Percentiles rank a stretch among this genome's conserved stretches.
Evolutionary conservation across 2,113 vertebrate genomes (phyloP).

Genomic region (Thymallus thymallus): DNA sequence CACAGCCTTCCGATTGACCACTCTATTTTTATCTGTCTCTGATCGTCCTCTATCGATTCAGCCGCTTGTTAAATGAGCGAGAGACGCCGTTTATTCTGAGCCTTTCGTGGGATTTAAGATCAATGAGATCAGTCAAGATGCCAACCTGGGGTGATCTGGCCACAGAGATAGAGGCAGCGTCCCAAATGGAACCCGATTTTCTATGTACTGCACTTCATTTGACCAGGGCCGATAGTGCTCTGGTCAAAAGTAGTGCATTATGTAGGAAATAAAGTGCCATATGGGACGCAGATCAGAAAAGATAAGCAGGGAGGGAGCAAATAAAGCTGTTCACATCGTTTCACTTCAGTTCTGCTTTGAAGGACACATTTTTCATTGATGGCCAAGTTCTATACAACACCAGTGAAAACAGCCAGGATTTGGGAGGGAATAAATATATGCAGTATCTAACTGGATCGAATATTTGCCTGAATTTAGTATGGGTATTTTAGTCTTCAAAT

Average conservation of each 20-base stretch:
- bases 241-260: no score
- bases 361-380: conserved; percentile 7
- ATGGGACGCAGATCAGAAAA: not conserved
- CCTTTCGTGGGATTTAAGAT: conserved; percentile 50
- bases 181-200: no score
- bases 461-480: no score
- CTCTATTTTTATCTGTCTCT: conserved; percentile 54
- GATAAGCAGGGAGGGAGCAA: conserved; percentile 9
- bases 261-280: no score
- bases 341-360: not conserved
- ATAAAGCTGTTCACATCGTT: not conserved
- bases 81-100: conserved; percentile 46
- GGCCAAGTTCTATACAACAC: conserved; percentile 7
- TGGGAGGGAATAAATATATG: not conserved
- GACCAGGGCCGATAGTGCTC: no score
- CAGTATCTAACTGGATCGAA: not conserved
- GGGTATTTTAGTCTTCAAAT: no score
- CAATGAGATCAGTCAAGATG: conserved; percentile 42
- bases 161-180: conserved; percentile 27
- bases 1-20: conserved; percentile 14
- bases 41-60: conserved; percentile 59
- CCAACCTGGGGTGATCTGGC: conserved; percentile 44
- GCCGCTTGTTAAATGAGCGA: conserved; percentile 52
- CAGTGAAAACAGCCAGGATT: conserved; percentile 21
- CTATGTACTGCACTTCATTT: no score